A percentile compares a stretch with the other conserved stretches of the same genome.
Evolutionary conservation across 2,888 invertebrate species (phyloP).

Genomic region (Patella depressa): DNA sequence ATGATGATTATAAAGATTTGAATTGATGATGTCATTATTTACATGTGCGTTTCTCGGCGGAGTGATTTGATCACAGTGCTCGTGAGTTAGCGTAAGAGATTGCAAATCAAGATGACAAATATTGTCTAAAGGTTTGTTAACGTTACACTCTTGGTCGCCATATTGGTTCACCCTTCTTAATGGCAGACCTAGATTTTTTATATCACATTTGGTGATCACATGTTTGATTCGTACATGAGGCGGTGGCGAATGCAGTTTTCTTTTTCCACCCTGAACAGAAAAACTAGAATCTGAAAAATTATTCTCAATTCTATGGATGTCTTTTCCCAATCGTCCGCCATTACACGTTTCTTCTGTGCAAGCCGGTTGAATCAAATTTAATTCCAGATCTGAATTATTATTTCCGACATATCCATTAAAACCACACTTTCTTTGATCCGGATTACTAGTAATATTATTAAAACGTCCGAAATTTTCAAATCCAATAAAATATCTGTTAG

Average conservation of each 20-base stretch:
- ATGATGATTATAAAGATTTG: not conserved
- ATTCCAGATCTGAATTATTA: not conserved
- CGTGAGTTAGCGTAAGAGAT: not conserved
- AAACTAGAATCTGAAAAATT: not conserved
- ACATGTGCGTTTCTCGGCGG: not conserved
- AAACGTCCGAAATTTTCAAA: not conserved
- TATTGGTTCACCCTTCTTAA: not conserved
- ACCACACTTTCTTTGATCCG: not conserved
- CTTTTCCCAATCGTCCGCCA: not conserved
- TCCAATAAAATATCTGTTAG: not conserved
- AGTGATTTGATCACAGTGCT: not conserved
- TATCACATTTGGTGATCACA: not conserved
- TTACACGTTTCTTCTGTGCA: not conserved
- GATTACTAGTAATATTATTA: not conserved
- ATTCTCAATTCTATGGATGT: not conserved
- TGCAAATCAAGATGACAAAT: not conserved
- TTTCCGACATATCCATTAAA: no score
- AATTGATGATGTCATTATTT: not conserved
- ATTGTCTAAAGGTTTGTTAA: not conserved
- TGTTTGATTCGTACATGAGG: conserved; percentile 3
- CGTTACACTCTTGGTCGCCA: not conserved
- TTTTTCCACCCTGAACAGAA: not conserved
- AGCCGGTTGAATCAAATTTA: not conserved
- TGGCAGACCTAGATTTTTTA: not conserved
- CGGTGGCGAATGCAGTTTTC: not conserved